Evolutionary conservation across 2,113 vertebrate genomes (phyloP).

Genomic region (Bolborhynchus lineola): DNA sequence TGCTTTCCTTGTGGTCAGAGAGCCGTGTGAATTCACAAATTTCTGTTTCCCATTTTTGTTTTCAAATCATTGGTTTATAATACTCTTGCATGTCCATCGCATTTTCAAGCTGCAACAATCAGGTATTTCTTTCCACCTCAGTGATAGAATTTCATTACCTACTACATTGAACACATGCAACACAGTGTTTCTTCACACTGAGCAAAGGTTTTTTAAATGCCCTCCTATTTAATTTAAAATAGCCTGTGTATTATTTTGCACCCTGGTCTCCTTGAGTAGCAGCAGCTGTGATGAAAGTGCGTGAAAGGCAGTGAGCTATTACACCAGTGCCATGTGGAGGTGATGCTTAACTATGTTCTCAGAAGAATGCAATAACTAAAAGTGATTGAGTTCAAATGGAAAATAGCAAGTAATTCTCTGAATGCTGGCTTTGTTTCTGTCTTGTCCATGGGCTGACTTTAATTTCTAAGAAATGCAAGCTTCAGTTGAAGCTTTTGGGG

Average conservation of each 20-base stretch:
- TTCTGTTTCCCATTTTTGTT: background rate
- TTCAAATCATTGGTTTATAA: background rate
- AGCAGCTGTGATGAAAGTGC: background rate
- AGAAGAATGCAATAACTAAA: background rate
- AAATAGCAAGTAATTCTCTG: background rate
- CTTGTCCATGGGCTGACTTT: background rate
- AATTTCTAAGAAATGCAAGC: background rate
- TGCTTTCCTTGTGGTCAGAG: background rate
- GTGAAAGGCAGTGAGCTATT: background rate
- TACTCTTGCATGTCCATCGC: background rate
- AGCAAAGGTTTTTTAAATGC: background rate
- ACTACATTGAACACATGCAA: background rate
- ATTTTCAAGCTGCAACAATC: background rate
- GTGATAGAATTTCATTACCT: background rate
- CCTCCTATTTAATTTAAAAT: background rate
- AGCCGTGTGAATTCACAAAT: background rate
- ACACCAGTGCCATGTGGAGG: fast-evolving
- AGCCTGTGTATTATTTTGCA: background rate
- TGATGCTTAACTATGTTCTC: background rate
- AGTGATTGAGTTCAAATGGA: background rate
- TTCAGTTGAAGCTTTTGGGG: background rate
- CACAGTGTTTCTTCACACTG: background rate
- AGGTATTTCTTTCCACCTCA: background rate
- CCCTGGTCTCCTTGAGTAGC: background rate
- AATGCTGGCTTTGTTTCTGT: background rate